Percentiles rank a stretch among this genome's conserved stretches.
These are phyloP conservation scores for Sebastes steindachneri DNA, from an alignment of 2,797 vertebrate species.

Conservation along the genomic window DNA sequence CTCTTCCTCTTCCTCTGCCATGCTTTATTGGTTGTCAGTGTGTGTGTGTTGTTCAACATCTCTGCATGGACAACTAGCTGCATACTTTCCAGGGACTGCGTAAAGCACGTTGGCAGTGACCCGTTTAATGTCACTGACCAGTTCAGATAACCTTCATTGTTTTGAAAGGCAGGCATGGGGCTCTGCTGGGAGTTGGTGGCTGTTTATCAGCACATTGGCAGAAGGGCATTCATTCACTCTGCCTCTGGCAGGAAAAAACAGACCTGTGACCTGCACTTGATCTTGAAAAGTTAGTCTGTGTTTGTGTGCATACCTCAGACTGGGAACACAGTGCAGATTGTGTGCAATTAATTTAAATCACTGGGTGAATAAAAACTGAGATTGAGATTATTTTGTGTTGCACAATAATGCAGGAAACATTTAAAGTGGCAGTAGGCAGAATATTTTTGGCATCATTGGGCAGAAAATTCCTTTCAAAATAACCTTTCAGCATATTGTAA, in stretches of 20 bases:
- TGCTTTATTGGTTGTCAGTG: background rate
- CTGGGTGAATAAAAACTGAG: background rate
- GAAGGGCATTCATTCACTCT: background rate
- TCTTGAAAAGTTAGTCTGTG: slow-evolving; percentile 7
- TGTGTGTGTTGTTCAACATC: background rate
- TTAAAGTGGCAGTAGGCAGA: background rate
- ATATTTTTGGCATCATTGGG: too few species aligned
- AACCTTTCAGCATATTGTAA: too few species aligned
- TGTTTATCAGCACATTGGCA: slow-evolving; percentile 32
- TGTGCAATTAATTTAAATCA: background rate
- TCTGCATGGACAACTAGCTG: background rate
- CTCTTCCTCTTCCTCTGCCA: background rate
- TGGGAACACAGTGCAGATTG: too few species aligned
- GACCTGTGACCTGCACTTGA: slow-evolving; percentile 38
- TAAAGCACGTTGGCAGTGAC: background rate
- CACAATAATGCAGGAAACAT: background rate
- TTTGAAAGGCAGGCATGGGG: slow-evolving; percentile 5
- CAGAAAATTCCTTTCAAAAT: too few species aligned
- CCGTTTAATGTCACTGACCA: background rate
- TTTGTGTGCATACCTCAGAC: background rate
- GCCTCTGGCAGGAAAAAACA: slow-evolving; percentile 14
- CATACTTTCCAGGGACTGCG: slow-evolving; percentile 20
- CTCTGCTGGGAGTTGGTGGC: background rate
- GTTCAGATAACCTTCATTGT: slow-evolving; percentile 39
- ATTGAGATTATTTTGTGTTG: background rate